phyloP scores from a whole-genome alignment of 2,797 vertebrate genomes.

The Pelobates cultripes region DNA sequence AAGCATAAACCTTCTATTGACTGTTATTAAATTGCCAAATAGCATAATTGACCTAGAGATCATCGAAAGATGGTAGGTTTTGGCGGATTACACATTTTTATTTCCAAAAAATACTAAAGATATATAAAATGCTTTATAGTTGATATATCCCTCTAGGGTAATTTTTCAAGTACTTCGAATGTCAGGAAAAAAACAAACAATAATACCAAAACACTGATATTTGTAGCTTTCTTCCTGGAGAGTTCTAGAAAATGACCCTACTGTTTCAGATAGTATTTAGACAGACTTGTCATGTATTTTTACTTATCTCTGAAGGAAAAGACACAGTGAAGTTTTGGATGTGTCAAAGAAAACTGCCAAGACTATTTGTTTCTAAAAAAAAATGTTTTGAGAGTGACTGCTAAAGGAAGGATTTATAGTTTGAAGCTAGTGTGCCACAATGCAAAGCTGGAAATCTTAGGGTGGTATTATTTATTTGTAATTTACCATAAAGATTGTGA shows the following conservation, averaged over 20 bases:
- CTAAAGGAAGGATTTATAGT: neutral
- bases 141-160: neutral
- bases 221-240: neutral
- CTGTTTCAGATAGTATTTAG: neutral
- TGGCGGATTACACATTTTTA: too few species aligned
- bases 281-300: constrained; percentile 6
- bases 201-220: neutral
- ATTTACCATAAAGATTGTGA: too few species aligned
- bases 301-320: constrained; percentile 4
- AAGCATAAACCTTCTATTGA: too few species aligned
- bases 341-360: constrained; percentile 1
- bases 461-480: too few species aligned
- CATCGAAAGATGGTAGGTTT: too few species aligned
- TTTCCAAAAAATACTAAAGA: too few species aligned
- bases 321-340: constrained; percentile 5
- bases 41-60: too few species aligned
- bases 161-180: neutral
- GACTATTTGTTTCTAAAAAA: constrained; percentile 5
- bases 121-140: neutral
- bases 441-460: neutral
- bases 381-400: neutral
- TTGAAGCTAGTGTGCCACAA: neutral
- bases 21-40: too few species aligned
- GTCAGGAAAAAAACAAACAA: neutral
- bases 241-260: constrained; percentile 1